Percentiles rank a stretch among this genome's conserved stretches.
Conservation (phyloP, 2,888 invertebrate species). For the Venusia cambrica region DNA sequence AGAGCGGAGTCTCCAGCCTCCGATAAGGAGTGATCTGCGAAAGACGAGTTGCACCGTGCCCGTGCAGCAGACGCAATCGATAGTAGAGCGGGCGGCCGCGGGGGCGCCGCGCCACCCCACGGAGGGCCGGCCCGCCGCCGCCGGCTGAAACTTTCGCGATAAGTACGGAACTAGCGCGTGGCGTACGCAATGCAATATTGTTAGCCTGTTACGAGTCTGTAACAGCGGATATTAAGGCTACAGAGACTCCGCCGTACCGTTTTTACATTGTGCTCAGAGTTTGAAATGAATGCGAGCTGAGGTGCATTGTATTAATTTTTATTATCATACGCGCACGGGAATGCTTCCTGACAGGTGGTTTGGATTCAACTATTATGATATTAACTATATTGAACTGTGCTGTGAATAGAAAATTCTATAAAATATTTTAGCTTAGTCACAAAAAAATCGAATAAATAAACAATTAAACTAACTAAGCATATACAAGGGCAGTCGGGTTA, state of each 20-base stretch:
- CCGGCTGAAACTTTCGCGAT: constrained; percentile 78
- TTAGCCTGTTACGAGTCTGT: constrained; percentile 77
- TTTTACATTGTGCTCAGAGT: constrained; percentile 68
- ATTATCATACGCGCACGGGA: constrained; percentile 41
- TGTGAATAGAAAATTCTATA: too few relatives aligned
- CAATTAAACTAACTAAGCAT: too few relatives aligned
- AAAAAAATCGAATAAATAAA: too few relatives aligned
- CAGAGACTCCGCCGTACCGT: constrained; percentile 61
- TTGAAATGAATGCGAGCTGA: constrained; percentile 65
- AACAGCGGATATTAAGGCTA: constrained; percentile 79
- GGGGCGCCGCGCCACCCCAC: constrained; percentile 34
- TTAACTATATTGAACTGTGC: not conserved
- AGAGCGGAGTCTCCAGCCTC: constrained; percentile 53
- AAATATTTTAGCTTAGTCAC: too few relatives aligned
- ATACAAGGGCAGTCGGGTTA: too few relatives aligned
- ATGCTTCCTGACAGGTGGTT: constrained; percentile 32
- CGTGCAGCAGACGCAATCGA: constrained; percentile 77
- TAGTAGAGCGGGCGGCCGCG: constrained; percentile 60
- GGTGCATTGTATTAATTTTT: constrained; percentile 64
- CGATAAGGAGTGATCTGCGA: constrained; percentile 79
- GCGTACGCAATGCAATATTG: constrained; percentile 80
- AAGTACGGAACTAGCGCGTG: constrained; percentile 80
- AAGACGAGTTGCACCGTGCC: constrained; percentile 72
- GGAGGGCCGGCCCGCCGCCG: too few relatives aligned
- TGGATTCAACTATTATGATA: constrained; percentile 2